Evolutionary conservation across 2,797 vertebrate species (phyloP), one percentile per base, ranked within the genome.

Genomic region (Craterocephalus amniculus): DNA sequence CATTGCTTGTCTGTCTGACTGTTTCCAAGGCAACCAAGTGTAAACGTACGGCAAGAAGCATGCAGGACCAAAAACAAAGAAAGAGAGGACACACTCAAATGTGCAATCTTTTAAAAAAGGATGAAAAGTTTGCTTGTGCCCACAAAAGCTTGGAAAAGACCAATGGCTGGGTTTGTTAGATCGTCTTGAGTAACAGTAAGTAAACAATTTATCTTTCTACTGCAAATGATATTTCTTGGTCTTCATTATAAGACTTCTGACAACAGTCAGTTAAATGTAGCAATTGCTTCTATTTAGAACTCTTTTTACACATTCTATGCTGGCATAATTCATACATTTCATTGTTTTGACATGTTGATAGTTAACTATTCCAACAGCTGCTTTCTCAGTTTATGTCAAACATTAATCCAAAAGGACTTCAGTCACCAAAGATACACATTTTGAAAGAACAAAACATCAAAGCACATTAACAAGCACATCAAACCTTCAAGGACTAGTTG

Each of bases 1-100:
- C 80, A 57, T 38, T 65, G 76, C 62, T 74, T 60, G 79, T 67
- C 84, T 69, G 72, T 72, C 73, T 55, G 59, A 29, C 72, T 40
- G 62, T 93, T 87, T 79, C 93, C 93, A 81, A 62, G 83, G 90
- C 58, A 89, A 94, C 93, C 87, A 61, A 90, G 80, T 84, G 91
- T 93, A 94, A 94, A 94, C 93, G 57, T 86, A 91, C 70, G 56
- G 80, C 83, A 85, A 86, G 80, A 83, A 81, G 83, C 26, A 68
- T 70, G 79, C 73, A 49, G 62, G 27, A 45, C 20, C 36, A 57
- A 58, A 20, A 34, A 69, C 31, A 67, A 68, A 57, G 60, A 65
- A 73, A 65, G 67, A 79, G 69, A 74, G 72, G 63, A 85, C 61
- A 80, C 60, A 58, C 32, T 43, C 4, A 58, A 78, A 60, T 72